Evolutionary conservation across 92 coral and sea anemone species (phyloP).

Genomic region (Palythoa grandiflora): DNA sequence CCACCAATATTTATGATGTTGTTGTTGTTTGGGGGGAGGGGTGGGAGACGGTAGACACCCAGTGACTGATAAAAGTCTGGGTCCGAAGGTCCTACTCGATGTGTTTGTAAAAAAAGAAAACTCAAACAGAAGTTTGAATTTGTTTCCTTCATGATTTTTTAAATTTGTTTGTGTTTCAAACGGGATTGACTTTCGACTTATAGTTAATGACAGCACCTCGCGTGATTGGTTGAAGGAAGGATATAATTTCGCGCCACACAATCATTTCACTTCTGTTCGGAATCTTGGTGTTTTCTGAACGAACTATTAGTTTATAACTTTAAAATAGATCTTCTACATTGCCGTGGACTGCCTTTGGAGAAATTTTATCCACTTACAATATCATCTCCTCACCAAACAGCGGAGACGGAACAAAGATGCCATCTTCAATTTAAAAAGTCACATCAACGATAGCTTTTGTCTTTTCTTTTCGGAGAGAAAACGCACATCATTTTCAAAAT

Average conservation of each 20-base stretch:
- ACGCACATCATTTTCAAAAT: neutral
- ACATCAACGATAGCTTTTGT: neutral
- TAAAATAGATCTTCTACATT: neutral
- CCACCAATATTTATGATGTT: too few relatives aligned
- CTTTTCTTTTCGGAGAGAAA: neutral
- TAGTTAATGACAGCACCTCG: neutral
- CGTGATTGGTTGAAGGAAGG: neutral
- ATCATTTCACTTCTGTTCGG: neutral
- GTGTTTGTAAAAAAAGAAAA: neutral
- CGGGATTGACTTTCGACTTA: neutral
- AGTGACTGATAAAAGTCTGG: too few relatives aligned
- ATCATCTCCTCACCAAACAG: neutral
- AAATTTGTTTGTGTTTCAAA: constrained; percentile 12
- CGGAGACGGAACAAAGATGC: neutral
- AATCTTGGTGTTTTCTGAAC: neutral
- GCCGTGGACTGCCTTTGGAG: neutral
- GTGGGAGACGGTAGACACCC: too few relatives aligned
- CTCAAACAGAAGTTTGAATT: neutral
- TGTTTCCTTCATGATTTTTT: constrained; percentile 6
- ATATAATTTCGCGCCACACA: neutral
- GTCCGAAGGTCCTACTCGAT: too few relatives aligned
- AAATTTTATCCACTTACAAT: neutral
- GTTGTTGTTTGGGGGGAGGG: too few relatives aligned
- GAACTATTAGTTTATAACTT: neutral
- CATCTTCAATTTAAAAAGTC: neutral